A percentile compares a stretch with the other conserved stretches of the same genome.
phyloP scores from a whole-genome alignment of 1,140 invertebrate genomes.

The Prorops nasuta region DNA sequence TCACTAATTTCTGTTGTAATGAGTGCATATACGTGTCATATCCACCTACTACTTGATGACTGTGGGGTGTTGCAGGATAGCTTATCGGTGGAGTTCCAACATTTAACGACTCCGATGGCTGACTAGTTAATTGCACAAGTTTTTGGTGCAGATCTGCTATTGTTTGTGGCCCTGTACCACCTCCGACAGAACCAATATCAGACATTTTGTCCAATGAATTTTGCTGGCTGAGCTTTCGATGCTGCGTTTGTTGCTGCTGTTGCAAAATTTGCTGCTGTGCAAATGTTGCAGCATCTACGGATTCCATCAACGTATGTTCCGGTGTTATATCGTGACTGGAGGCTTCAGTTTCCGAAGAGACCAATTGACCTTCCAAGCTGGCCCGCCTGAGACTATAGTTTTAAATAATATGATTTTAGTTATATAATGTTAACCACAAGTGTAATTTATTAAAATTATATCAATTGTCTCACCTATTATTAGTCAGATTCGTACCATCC shows the following conservation, averaged over 20 bases:
- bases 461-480: constrained; percentile 9
- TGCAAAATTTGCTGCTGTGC: constrained; percentile 40
- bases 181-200: constrained; percentile 22
- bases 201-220: constrained; percentile 56
- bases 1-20: constrained; percentile 62
- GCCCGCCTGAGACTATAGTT: constrained; percentile 30
- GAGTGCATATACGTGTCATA: constrained; percentile 62
- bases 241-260: constrained; percentile 34
- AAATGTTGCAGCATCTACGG: constrained; percentile 33
- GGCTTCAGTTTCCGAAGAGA: constrained; percentile 47
- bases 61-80: constrained; percentile 62
- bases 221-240: constrained; percentile 56
- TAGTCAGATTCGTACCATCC: constrained; percentile 28
- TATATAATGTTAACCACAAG: constrained; percentile 8
- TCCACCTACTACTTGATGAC: constrained; percentile 44
- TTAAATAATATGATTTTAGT: background rate
- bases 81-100: constrained; percentile 55
- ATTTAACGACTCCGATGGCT: constrained; percentile 55
- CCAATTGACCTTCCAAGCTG: constrained; percentile 46
- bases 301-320: constrained; percentile 49
- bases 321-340: constrained; percentile 53
- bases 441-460: background rate
- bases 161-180: constrained; percentile 51
- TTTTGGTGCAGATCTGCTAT: constrained; percentile 61
- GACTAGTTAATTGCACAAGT: constrained; percentile 58